phyloP scores from a whole-genome alignment of 2,888 invertebrate species.

The Lathronympha strigana region DNA sequence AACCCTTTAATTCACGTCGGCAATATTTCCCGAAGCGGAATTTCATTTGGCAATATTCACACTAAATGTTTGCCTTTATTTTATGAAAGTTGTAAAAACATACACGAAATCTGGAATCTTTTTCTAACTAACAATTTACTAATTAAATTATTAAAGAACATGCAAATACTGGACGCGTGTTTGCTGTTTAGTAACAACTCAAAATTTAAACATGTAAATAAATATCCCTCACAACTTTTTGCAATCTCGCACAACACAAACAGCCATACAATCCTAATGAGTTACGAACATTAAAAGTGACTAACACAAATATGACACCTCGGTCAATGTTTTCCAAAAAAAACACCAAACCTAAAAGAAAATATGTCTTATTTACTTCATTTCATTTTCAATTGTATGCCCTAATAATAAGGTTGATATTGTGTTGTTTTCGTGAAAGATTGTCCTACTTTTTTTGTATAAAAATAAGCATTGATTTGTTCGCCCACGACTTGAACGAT shows the following conservation, averaged over 20 bases:
- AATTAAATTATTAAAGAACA: too few species aligned
- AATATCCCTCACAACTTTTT: too few species aligned
- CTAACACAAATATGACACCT: conserved; percentile 31
- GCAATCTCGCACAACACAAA: background rate
- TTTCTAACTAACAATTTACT: too few species aligned
- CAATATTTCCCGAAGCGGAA: conserved; percentile 7
- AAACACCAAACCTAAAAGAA: background rate
- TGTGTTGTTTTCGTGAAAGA: background rate
- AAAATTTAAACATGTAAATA: background rate
- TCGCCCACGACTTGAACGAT: conserved; percentile 32
- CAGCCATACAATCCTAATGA: conserved; percentile 7
- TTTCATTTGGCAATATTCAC: background rate
- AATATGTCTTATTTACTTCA: background rate
- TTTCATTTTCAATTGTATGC: background rate
- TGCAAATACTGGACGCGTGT: background rate
- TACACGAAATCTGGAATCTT: too few species aligned
- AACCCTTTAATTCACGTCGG: background rate
- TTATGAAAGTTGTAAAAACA: too few species aligned
- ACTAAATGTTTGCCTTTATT: background rate
- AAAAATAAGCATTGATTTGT: conserved; percentile 12
- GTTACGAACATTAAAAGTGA: conserved; percentile 12
- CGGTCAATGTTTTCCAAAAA: conserved; percentile 19
- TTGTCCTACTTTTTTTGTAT: conserved; percentile 17
- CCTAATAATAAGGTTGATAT: background rate
- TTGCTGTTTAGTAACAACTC: background rate